Base-by-base conservation (phyloP, 2,113 vertebrate genomes). In the Cottus gobio region DNA sequence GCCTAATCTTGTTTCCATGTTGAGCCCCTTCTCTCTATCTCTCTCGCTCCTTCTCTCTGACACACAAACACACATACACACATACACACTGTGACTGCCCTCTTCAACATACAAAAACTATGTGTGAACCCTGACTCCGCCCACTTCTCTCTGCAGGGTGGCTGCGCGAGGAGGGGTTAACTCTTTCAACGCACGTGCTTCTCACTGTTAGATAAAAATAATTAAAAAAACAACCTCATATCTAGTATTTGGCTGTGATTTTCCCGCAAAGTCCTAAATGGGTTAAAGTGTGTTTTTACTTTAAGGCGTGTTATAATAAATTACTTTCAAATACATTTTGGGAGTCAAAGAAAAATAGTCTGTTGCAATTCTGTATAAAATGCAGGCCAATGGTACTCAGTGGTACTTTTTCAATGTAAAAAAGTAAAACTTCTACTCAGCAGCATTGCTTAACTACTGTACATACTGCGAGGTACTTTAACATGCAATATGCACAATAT, bases 121-220 rank as follows among this genome's bases (percentile, higher is more conserved):
- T 70, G 84, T 24, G 82, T 64, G 76, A 85, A 65, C 22, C 3
- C 62, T 81, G 79, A 77, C 89, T 75, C 91, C 90, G 89, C 92
- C 92, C 44, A 10, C 26, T 56, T 46, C 9, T 63, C 20, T 71
- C 76, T 54, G 83, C 71, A 28, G 56, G 69, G 44, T 6, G 65
- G 50, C 13, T 36, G 52, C n/a, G 50, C 7, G 74, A 60, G 85
- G 85, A 60, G 87, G 79, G 39, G 64, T 88, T 85, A 86, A 84
- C 85, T 57, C 73, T 82, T 82, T 83, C 56, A 62, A 31, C 75
- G 15, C 77, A 44, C 28, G 66, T 73, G 77, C 16, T 83, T 58
- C 9, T 75, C 75, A 16, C 44, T 2, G 34, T 15, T 1, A 39
- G 60, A 84, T 70, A 65, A 54, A 69, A 28, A 44, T 3, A 39